Conservation (phyloP, 2,888 invertebrate species). For the Ophonus ardosiacus region DNA sequence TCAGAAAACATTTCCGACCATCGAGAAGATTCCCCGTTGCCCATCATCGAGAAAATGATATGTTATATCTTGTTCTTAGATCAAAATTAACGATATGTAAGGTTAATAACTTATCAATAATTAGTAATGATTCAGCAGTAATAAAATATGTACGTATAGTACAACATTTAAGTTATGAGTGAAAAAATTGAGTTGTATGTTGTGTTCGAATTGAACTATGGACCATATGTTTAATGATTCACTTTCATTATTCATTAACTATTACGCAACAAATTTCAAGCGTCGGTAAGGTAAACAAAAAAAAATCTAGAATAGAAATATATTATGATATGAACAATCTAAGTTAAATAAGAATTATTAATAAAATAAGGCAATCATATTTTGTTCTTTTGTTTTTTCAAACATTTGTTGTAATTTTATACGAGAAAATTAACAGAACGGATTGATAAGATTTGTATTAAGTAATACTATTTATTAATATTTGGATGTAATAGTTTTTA, state of each 20-base stretch:
- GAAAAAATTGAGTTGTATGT: neutral
- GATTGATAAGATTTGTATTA: neutral
- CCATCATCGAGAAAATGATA: conserved; percentile 55
- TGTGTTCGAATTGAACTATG: conserved; percentile 4
- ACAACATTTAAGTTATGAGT: neutral
- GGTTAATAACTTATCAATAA: conserved; percentile 34
- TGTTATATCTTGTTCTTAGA: conserved; percentile 15
- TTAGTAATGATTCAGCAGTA: conserved; percentile 16
- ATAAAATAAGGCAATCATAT: neutral
- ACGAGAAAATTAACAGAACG: neutral
- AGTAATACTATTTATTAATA: neutral
- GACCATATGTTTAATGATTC: conserved; percentile 36
- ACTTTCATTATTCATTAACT: conserved; percentile 34
- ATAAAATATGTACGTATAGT: conserved; percentile 7
- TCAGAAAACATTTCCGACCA: conserved; percentile 75
- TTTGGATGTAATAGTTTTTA: neutral
- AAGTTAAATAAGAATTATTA: neutral
- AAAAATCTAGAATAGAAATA: conserved; percentile 12
- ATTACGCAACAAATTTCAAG: conserved; percentile 38
- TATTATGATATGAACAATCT: neutral
- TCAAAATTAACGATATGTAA: conserved; percentile 5
- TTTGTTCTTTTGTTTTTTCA: neutral
- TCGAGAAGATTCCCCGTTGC: conserved; percentile 64
- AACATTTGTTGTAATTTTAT: neutral
- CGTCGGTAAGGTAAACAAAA: conserved; percentile 16